Evolutionary conservation across 1,140 invertebrate genomes (phyloP).

Genomic region (Trachymyrmex cornetzi): DNA sequence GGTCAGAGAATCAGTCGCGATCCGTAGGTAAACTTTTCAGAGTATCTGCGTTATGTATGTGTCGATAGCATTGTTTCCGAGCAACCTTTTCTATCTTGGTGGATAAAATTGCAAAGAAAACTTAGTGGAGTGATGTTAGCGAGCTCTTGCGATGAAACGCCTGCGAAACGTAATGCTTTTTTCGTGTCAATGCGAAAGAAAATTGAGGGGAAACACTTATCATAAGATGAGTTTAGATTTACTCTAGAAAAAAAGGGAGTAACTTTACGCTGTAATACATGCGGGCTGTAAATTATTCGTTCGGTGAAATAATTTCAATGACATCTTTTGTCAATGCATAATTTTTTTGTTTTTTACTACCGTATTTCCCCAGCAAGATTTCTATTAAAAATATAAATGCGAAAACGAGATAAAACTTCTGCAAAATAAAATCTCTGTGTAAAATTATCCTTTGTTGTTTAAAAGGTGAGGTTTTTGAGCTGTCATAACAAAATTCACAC

Average conservation of each 20-base stretch:
- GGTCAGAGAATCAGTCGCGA: neutral
- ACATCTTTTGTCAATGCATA: no score
- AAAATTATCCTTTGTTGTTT: no score
- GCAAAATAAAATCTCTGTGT: no score
- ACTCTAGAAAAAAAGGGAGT: neutral
- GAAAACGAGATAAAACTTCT: no score
- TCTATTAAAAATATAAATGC: no score
- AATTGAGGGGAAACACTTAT: neutral
- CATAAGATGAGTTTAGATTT: constrained; percentile 23
- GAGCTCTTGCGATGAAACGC: neutral
- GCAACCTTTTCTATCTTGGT: neutral
- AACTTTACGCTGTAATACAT: constrained; percentile 1
- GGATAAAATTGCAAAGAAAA: constrained; percentile 65
- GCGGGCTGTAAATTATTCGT: neutral
- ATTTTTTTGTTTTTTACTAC: no score
- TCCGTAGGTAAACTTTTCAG: constrained; percentile 43
- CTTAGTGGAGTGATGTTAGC: constrained; percentile 41
- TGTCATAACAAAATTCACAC: no score
- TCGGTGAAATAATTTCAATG: neutral
- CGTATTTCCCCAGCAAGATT: no score
- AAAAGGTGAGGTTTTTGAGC: no score
- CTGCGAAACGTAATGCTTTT: neutral
- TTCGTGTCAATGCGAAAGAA: neutral
- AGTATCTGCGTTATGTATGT: constrained; percentile 36
- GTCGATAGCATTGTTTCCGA: constrained; percentile 70